Evolutionary conservation across 2,113 vertebrate species (phyloP), one percentile per base, ranked within the genome.

Genomic region (Phyllostomus discolor): DNA sequence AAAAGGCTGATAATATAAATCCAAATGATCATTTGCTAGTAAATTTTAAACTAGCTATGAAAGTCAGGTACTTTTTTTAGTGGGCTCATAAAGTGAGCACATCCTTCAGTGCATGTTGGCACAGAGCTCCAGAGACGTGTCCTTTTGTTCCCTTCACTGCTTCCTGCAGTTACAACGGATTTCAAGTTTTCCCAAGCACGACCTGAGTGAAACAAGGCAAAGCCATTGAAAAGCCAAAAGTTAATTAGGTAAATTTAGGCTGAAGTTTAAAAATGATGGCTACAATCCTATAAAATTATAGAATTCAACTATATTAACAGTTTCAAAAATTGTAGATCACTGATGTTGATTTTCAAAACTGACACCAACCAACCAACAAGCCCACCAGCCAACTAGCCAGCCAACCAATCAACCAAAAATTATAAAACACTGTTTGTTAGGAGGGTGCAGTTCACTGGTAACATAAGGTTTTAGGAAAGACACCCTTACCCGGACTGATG

Each of bases 251-350:
- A 93, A 73, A 76, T 66, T 35, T 62, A 88, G 62, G n/a, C 10
- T 73, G 28, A n/a, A 59, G 76, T 95, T 17, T 7, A 10, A 69
- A 93, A 90, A 57, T 80, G 54, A 38, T 35, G 87, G 24, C 62
- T 20, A 79, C 12, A 16, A 19, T 80, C 38, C 11, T 83, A 64
- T 70, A 84, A 67, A 72, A 62, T 38, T 19, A 84, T 20, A 5
- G 3, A 0, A 86, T 67, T 89, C 38, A 89, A 11, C 7, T 48
- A 38, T 67, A 50, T 22, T 73, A 41, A 94, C 9, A 73, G 26
- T 91, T 85, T 91, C n/a, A 81, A 94, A 90, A 69, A 75, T 12
- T 89, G 7, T 24, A 92, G 20, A 86, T 70, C 43, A 94, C 15
- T 59, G 28, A 85, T 59, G 38, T 41, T 79, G 62, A 72, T 43